Percentiles rank a stretch among this genome's conserved stretches.
Conservation (phyloP, 2,888 invertebrate species). For the Sturmia bella region DNA sequence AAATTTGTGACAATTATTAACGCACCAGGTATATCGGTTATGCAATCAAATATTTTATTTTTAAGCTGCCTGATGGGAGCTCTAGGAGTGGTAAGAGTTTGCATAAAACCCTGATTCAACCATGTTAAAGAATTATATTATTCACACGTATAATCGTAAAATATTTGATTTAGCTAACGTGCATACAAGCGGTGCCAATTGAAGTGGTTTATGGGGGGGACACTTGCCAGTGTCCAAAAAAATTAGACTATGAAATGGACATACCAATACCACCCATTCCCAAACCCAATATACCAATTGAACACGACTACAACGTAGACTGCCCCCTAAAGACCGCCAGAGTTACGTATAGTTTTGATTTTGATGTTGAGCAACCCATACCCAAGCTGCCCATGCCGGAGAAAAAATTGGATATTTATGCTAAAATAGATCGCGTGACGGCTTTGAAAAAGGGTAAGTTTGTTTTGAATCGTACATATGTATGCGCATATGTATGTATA, state of each 20-base stretch:
- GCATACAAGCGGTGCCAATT: constrained; percentile 70
- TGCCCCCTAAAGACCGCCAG: constrained; percentile 74
- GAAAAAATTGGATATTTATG: constrained; percentile 73
- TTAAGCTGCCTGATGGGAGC: constrained; percentile 22
- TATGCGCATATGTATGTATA: background rate
- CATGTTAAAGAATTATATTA: too few relatives aligned
- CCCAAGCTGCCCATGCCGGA: constrained; percentile 70
- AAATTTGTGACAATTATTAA: constrained; percentile 31
- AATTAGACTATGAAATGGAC: constrained; percentile 75
- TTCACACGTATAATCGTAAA: background rate
- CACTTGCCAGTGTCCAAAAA: constrained; percentile 76
- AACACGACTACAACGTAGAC: constrained; percentile 78
- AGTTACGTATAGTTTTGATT: constrained; percentile 78
- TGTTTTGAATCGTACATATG: background rate
- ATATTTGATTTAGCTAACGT: constrained; percentile 66
- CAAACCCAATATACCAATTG: constrained; percentile 62
- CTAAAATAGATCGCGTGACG: constrained; percentile 76
- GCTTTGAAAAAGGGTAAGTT: constrained; percentile 75
- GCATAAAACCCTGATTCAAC: too few relatives aligned
- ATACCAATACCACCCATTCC: constrained; percentile 73
- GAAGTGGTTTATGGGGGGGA: constrained; percentile 77
- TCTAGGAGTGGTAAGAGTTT: constrained; percentile 54
- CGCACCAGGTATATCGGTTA: background rate
- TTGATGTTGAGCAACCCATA: constrained; percentile 78
- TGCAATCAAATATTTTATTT: constrained; percentile 32